Evolutionary conservation across 1,140 invertebrate genomes (phyloP), one percentile per base, ranked within the genome.

Genomic region (Drosophila tani): DNA sequence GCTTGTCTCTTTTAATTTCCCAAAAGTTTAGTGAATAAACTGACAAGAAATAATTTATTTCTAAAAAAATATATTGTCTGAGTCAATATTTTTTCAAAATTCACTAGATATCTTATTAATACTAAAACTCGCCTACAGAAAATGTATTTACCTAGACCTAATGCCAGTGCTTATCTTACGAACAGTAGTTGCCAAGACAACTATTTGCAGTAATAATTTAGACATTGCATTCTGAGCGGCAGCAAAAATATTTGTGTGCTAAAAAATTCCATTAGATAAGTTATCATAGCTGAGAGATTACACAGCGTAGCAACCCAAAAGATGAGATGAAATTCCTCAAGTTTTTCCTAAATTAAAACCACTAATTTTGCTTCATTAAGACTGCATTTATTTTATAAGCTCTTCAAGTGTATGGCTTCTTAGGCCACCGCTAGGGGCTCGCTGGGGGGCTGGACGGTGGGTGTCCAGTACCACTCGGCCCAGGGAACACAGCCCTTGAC

Each of bases 391-490:
- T 43, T 67, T 53, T 2, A 15, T 27, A 41, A 29, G 7, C 9
- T 55, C 29, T 53, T 21, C 5, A 12, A 21, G 3, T 17, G 2
- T 11, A 11, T 12, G 0, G n/a, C 46, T 29, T 51, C 47, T 24
- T 38, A 56, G n/a, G 15, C 49, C n/a, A 53, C 55, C 2, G 45
- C n/a, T 14, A 41, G 38, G 14, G 86, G 86, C 19, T 74, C 53
- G 46, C 86, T 91, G 21, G 87, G 87, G 6, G 87, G 87, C 21
- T 29, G 17, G 15, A 19, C 87, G 0, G 82, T 83, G n/a, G 87
- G 80, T 0, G 74, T 55, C 77, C 78, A 91, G 21, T 64, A 67
- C 87, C 87, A 91, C n/a, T 69, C 5, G 15, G 71, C 1, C 40
- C 57, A 87, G 1, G 50, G 75, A 9, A 91, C 87, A 58, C 87